These are phyloP conservation scores for Drosophila nr. medialis DNA, from an alignment of 2,888 invertebrate genomes.

Conservation along the genomic window DNA sequence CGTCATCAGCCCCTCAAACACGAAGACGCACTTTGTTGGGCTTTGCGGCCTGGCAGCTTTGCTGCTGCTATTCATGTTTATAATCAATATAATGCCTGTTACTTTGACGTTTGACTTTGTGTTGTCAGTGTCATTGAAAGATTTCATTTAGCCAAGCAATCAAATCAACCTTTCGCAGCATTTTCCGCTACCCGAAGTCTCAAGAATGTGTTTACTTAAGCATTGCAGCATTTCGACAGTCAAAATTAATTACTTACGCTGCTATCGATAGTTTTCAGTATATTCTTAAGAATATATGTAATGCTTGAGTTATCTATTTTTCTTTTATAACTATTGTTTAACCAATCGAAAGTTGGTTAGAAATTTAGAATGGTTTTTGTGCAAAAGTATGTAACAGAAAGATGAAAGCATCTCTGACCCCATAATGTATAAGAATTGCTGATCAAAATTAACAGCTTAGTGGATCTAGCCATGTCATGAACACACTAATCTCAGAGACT, in stretches of 20 bases:
- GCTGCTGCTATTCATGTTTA: conserved; percentile 67
- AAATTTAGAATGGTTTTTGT: background rate
- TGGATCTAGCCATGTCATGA: background rate
- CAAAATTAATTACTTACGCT: background rate
- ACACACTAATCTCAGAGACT: background rate
- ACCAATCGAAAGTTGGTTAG: background rate
- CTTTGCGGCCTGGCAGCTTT: conserved; percentile 45
- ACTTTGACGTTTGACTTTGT: conserved; percentile 73
- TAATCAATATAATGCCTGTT: conserved; percentile 74
- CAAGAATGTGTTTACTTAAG: background rate
- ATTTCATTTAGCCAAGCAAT: conserved; percentile 49
- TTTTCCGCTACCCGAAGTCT: background rate
- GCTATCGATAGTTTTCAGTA: background rate
- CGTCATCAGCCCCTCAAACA: conserved; percentile 11
- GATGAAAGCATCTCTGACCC: background rate
- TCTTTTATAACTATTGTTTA: background rate
- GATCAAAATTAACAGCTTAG: background rate
- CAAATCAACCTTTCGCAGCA: conserved; percentile 6
- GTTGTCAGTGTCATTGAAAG: conserved; percentile 65
- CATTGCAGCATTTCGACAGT: background rate
- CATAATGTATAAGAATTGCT: background rate
- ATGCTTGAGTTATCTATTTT: background rate
- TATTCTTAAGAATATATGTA: background rate
- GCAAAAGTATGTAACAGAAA: background rate
- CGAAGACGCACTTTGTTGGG: conserved; percentile 65